Base-by-base conservation (phyloP, 2,113 vertebrate species). In the Passerina amoena region DNA sequence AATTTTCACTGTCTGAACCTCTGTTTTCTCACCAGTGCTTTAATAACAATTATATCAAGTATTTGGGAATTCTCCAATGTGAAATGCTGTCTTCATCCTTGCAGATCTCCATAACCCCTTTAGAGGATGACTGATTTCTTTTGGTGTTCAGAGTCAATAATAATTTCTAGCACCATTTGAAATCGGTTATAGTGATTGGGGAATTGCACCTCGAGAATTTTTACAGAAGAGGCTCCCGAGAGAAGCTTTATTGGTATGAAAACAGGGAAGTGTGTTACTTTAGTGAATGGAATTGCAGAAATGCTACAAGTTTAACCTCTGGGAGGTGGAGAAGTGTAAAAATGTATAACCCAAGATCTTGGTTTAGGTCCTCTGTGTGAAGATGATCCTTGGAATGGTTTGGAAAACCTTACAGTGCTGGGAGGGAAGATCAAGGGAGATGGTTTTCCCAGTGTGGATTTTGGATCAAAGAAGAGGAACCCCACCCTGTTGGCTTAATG, bases 101-200 rank as follows among this genome's bases (percentile, higher is more conserved):
- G 65, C 83, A 47, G 85, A 77, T 66, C 90, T 69, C 95, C 76
- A 13, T 96, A 96, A 97, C 98, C 98, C 99, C 99, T 99, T 98
- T 98, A 98, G 98, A 99, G 98, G 99, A 99, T 99, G 98, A 99
- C 99, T 98, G 99, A 99, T 99, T 99, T 99, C 99, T 97, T 98
- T 97, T 99, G 99, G 99, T 99, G 99, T 98, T 98, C 98, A 99
- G 99, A 99, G 99, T 98, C 98, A 89, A 93, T 98, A 97, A 78
- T 93, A 98, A 98, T 98, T 98, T 99, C 99, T 99, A 99, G 99
- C 99, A 99, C 99, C 99, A 99, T 99, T 99, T 99, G 99, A 99
- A 99, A 99, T 99, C 99, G 99, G 99, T 99, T 99, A 99, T 99
- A 99, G 98, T 98, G 98, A 98, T 98, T 89, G 99, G 99, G 99